Percentiles rank a stretch among this genome's conserved stretches.
Evolutionary conservation across 2,888 invertebrate species (phyloP).

Genomic region (Steinernema hermaphroditum): DNA sequence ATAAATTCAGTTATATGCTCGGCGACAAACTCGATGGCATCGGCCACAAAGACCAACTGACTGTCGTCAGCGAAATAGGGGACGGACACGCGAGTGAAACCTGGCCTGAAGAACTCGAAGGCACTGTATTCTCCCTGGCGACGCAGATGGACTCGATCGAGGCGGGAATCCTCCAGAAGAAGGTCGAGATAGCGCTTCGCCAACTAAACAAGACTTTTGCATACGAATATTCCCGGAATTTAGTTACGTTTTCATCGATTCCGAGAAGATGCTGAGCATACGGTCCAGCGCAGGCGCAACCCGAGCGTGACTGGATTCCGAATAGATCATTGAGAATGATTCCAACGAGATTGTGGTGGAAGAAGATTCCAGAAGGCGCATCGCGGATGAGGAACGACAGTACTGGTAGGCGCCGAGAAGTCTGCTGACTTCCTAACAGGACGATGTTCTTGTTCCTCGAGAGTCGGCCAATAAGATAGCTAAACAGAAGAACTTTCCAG

Average conservation of each 20-base stretch:
- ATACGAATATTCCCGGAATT: constrained; percentile 50
- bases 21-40: constrained; percentile 75
- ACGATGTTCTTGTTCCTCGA: not conserved
- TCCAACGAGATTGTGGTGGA: constrained; percentile 85
- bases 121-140: constrained; percentile 65
- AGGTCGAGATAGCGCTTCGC: constrained; percentile 78
- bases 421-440: not conserved
- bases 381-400: constrained; percentile 81
- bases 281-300: constrained; percentile 77
- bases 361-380: constrained; percentile 73
- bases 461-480: constrained; percentile 4
- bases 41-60: constrained; percentile 70
- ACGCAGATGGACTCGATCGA: constrained; percentile 71
- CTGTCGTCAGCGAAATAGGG: constrained; percentile 82
- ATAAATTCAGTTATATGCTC: constrained; percentile 84
- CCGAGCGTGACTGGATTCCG: constrained; percentile 80
- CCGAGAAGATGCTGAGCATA: constrained; percentile 84
- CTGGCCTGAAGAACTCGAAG: constrained; percentile 71
- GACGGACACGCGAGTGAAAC: constrained; percentile 82
- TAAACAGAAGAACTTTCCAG: not conserved
- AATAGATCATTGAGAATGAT: constrained; percentile 86
- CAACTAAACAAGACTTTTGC: constrained; percentile 68
- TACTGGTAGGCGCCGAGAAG: constrained; percentile 74
- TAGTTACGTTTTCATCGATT: constrained; percentile 73
- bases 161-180: constrained; percentile 73